These are phyloP conservation scores for Barypeithes pellucidus DNA, from an alignment of 2,888 invertebrate genomes.

Conservation along the genomic window DNA sequence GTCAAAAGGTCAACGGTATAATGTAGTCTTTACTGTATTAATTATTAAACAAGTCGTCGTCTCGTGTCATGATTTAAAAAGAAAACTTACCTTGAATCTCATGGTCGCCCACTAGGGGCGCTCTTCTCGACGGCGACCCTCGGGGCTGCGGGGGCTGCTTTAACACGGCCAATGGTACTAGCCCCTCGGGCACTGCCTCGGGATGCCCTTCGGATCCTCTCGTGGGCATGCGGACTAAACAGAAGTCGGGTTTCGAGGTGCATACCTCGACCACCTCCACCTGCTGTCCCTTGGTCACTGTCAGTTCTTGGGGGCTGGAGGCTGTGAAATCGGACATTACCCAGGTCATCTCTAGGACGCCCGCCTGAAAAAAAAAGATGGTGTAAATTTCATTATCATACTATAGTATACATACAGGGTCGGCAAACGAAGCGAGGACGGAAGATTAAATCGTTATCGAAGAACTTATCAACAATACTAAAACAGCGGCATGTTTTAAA, in stretches of 20 bases:
- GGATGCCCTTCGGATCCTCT: constrained; percentile 68
- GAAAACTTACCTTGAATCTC: constrained; percentile 42
- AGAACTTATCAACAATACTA: too few relatives aligned
- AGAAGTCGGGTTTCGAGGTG: constrained; percentile 79
- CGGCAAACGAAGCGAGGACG: too few relatives aligned
- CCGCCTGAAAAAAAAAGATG: constrained; percentile 74
- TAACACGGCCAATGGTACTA: constrained; percentile 86
- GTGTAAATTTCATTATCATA: background rate
- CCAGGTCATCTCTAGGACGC: constrained; percentile 92
- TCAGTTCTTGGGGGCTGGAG: constrained; percentile 84
- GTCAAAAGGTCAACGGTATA: too few relatives aligned
- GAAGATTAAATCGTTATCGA: too few relatives aligned
- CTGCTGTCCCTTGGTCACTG: constrained; percentile 92
- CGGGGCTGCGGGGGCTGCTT: constrained; percentile 81
- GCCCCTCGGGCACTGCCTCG: constrained; percentile 77
- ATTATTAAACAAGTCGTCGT: too few relatives aligned
- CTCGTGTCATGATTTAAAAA: too few relatives aligned
- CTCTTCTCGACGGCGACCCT: constrained; percentile 74
- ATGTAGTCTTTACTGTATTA: too few relatives aligned
- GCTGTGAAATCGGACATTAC: constrained; percentile 91
- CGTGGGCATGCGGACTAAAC: constrained; percentile 79
- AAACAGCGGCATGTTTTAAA: too few relatives aligned
- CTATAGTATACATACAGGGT: too few relatives aligned
- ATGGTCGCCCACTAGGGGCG: constrained; percentile 55
- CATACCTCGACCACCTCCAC: constrained; percentile 92